Base-by-base conservation (phyloP, 2,888 invertebrate genomes). In the Augiades crinisus region DNA sequence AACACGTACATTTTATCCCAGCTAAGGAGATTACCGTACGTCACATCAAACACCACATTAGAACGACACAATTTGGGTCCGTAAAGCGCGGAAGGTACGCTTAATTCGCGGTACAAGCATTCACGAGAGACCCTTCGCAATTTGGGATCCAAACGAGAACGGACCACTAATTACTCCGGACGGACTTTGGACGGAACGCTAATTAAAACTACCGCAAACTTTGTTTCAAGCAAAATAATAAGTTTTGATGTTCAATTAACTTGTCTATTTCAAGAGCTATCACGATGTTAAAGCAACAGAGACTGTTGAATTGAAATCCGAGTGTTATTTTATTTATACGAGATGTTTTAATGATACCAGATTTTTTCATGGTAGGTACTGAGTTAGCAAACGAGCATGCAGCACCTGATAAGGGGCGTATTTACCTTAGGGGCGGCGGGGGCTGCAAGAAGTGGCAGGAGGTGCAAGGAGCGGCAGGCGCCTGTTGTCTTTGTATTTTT, bases 171-270 rank as follows among this genome's bases (percentile, higher is more conserved):
- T 41, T 49, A 34, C 41, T 27, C 34, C 24, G 10, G 34, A 49
- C 33, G 41, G 34, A 27, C 22, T 41, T 41, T 34, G 33, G 17
- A 33, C 19, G 16, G 12, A 6, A 16, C 41, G 21, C 24, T 49
- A 49, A 49, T 49, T 43, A 27, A 41, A 27, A 41, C 41, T 50
- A 36, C 17, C 21, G 19, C 17, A 36, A 43, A 41, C 41, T 41
- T 50, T 27, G 43, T 50, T 50, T 19, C n/a, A n/a, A 21, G 27
- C 8, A 34, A 36, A 50, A 43, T 43, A 43, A 50, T 50, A 36
- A 43, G 33, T 41, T 49, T 19, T 44, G 19, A n/a, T 13, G 6
- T 12, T 17, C 8, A 44, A 24, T 31, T n/a, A n/a, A n/a, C 4
- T 34, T 12, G 24, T 13, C 13, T 40, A 21, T 22, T 24, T 14